Evolutionary conservation across 2,113 vertebrate species (phyloP).

Genomic region (Vanacampus margaritifer): DNA sequence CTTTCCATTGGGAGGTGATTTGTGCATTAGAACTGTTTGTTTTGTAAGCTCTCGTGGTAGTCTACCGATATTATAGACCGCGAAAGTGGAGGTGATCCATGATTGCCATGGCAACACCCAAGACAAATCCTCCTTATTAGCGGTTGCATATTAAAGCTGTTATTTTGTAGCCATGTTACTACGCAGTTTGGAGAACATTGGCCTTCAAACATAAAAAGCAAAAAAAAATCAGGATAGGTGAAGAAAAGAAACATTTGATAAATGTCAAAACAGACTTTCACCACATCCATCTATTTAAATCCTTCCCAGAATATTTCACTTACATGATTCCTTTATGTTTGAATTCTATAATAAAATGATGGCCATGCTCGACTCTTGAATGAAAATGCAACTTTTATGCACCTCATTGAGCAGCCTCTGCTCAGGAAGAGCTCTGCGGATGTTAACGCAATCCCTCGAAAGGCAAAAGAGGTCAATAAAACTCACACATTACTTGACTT

Average conservation of each 20-base stretch:
- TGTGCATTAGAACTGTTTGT: constrained; percentile 40
- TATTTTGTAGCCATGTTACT: not conserved
- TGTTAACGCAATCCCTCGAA: constrained; percentile 31
- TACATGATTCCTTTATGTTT: not conserved
- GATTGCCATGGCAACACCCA: not conserved
- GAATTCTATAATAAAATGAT: not conserved
- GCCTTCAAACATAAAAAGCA: not conserved
- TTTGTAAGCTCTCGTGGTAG: not conserved
- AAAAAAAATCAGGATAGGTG: not conserved
- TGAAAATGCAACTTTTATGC: constrained; percentile 27
- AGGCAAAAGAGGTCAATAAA: constrained; percentile 36
- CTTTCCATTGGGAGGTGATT: constrained; percentile 32
- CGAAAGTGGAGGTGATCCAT: not conserved
- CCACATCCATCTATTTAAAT: not conserved
- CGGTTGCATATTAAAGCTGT: not conserved
- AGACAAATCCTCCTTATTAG: not conserved
- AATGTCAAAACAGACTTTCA: not conserved
- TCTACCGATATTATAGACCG: not conserved
- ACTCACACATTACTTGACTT: constrained; percentile 48
- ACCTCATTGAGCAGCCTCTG: not conserved
- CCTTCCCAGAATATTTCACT: not conserved
- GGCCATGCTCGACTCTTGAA: constrained; percentile 9
- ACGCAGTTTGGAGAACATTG: not conserved
- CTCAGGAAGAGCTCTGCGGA: constrained; percentile 9
- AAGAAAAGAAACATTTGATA: not conserved